Evolutionary conservation across 2,888 invertebrate genomes (phyloP).

Genomic region (Drosophila maculinotata): DNA sequence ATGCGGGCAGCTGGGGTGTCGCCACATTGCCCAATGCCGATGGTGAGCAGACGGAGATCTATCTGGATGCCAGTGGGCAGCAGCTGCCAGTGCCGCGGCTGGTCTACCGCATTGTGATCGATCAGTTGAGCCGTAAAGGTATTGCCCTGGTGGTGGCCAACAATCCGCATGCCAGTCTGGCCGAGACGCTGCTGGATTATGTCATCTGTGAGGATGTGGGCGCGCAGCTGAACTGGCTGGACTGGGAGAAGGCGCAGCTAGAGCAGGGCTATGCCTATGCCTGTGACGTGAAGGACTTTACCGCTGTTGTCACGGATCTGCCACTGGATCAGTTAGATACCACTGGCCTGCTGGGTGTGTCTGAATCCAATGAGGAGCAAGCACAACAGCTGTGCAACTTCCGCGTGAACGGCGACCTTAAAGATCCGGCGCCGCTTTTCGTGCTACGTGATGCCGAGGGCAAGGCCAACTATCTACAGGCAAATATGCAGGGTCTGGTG

Average conservation of each 20-base stretch:
- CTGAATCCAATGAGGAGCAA: neutral
- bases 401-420: slow-evolving; percentile 64
- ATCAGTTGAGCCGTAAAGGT: slow-evolving; percentile 80
- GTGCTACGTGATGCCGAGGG: slow-evolving; percentile 81
- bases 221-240: slow-evolving; percentile 62
- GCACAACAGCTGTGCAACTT: slow-evolving; percentile 38
- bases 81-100: slow-evolving; percentile 86
- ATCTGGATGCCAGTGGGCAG: slow-evolving; percentile 73
- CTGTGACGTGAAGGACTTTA: slow-evolving; percentile 68
- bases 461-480: slow-evolving; percentile 51
- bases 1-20: slow-evolving; percentile 87
- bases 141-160: slow-evolving; percentile 83
- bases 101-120: slow-evolving; percentile 86
- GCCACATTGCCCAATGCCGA: slow-evolving; percentile 85
- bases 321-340: slow-evolving; percentile 58
- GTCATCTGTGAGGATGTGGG: slow-evolving; percentile 73
- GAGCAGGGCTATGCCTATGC: slow-evolving; percentile 69
- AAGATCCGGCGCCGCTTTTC: slow-evolving; percentile 87
- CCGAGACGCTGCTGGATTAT: slow-evolving; percentile 63
- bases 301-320: slow-evolving; percentile 51
- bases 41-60: slow-evolving; percentile 80
- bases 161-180: slow-evolving; percentile 75
- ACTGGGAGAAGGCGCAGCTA: slow-evolving; percentile 61
- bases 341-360: slow-evolving; percentile 55
- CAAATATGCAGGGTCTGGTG: slow-evolving; percentile 59